Evolutionary conservation across 2,888 invertebrate genomes (phyloP).

Genomic region (Erynnis tages): DNA sequence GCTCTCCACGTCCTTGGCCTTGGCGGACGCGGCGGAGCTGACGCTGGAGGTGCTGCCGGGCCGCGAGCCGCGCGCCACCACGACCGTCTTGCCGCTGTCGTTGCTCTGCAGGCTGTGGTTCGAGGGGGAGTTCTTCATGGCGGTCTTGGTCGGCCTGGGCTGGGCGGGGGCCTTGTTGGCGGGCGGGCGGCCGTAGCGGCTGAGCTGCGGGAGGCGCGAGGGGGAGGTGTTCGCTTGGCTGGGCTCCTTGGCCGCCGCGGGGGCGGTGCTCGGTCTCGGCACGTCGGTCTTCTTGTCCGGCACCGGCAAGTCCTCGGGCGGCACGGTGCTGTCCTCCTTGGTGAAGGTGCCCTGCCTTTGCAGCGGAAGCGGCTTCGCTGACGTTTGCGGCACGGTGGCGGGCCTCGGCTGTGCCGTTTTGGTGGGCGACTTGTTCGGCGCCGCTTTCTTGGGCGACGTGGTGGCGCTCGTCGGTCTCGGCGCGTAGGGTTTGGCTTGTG

Average conservation of each 20-base stretch:
- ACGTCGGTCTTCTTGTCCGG: slow-evolving; percentile 52
- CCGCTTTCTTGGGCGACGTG: slow-evolving; percentile 64
- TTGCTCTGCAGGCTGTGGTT: slow-evolving; percentile 81
- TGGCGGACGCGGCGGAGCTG: slow-evolving; percentile 82
- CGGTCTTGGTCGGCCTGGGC: slow-evolving; percentile 47
- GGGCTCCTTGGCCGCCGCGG: slow-evolving; percentile 51
- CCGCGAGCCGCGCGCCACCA: slow-evolving; percentile 58
- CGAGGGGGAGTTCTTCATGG: slow-evolving; percentile 76
- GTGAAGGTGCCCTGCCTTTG: slow-evolving; percentile 96
- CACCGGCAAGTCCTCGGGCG: slow-evolving; percentile 59
- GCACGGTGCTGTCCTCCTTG: slow-evolving; percentile 86
- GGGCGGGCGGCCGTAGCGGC: slow-evolving; percentile 49
- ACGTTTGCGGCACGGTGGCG: slow-evolving; percentile 46
- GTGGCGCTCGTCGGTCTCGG: slow-evolving; percentile 51
- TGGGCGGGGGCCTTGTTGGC: slow-evolving; percentile 46
- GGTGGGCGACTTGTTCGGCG: slow-evolving; percentile 53
- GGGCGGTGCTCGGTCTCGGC: slow-evolving; percentile 46
- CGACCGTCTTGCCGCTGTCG: slow-evolving; percentile 71
- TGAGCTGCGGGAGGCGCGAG: slow-evolving; percentile 66
- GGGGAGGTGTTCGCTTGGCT: slow-evolving; percentile 70
- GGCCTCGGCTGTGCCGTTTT: slow-evolving; percentile 53
- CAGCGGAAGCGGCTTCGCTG: slow-evolving; percentile 75
- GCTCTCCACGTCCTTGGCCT: slow-evolving; percentile 86
- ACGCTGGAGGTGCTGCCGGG: slow-evolving; percentile 80
- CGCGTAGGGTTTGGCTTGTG: slow-evolving; percentile 17